These are phyloP conservation scores for Scotopteryx bipunctaria DNA, from an alignment of 2,888 invertebrate genomes.

Conservation along the genomic window DNA sequence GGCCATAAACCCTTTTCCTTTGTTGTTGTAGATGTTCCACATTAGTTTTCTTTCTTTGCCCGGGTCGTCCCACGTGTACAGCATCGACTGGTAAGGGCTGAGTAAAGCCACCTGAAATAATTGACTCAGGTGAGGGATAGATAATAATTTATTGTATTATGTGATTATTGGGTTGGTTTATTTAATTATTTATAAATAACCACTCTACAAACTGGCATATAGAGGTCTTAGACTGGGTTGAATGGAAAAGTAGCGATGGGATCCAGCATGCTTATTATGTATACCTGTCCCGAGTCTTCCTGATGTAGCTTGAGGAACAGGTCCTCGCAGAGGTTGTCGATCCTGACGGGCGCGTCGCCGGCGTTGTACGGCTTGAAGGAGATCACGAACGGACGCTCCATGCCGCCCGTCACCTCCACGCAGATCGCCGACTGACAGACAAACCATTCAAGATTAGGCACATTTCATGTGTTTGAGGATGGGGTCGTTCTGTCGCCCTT, in stretches of 20 bases:
- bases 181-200: no score
- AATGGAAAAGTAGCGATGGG: no score
- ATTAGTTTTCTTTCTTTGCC: constrained; percentile 87
- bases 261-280: constrained; percentile 4
- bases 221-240: no score
- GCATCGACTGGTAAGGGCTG: constrained; percentile 88
- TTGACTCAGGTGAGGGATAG: no score
- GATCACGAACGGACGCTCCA: constrained; percentile 88
- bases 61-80: constrained; percentile 95
- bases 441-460: no score
- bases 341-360: constrained; percentile 92
- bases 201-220: not conserved
- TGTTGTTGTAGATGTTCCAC: constrained; percentile 93
- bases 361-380: constrained; percentile 88
- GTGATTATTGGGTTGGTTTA: no score
- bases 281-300: constrained; percentile 50
- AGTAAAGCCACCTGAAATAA: constrained; percentile 85
- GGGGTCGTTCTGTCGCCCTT: no score
- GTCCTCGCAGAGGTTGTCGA: constrained; percentile 93
- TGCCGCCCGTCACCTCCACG: constrained; percentile 89
- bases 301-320: constrained; percentile 92
- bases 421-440: constrained; percentile 84
- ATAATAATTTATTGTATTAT: no score
- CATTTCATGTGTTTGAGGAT: no score
- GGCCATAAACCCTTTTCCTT: constrained; percentile 88